phyloP scores from a whole-genome alignment of 2,797 vertebrate genomes.

The Lates japonicus region DNA sequence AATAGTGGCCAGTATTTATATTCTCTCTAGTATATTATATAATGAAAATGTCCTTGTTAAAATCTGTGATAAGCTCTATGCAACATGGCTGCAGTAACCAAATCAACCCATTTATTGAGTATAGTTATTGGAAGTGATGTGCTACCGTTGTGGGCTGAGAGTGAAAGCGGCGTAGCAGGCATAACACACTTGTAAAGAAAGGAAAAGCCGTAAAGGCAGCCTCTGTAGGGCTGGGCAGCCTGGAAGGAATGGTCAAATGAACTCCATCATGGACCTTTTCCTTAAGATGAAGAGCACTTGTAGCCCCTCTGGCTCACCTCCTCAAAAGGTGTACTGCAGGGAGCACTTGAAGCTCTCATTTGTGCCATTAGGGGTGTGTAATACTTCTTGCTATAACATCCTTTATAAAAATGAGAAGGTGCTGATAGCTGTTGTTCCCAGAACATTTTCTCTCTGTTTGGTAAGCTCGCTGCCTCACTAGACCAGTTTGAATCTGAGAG shows the following conservation, averaged over 20 bases:
- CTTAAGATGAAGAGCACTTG: conserved; percentile 34
- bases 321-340: conserved; percentile 13
- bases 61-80: not conserved
- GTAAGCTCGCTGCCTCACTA: not conserved
- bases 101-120: not conserved
- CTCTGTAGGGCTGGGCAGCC: conserved; percentile 32
- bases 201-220: not conserved
- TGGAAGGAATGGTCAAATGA: conserved; percentile 47
- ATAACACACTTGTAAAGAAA: conserved; percentile 9
- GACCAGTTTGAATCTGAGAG: not conserved
- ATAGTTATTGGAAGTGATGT: conserved; percentile 23
- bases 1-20: too few species aligned
- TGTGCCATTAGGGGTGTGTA: conserved; percentile 16
- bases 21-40: too few species aligned
- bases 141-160: not conserved
- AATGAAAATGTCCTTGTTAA: not conserved
- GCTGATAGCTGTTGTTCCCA: conserved; percentile 14
- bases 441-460: not conserved
- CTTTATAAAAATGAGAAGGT: conserved; percentile 43
- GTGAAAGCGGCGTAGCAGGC: conserved; percentile 18
- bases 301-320: conserved; percentile 49
- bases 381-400: conserved; percentile 6
- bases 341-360: conserved; percentile 37
- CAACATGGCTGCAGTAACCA: not conserved
- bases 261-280: conserved; percentile 43